These are phyloP conservation scores for Aldrovandia affinis DNA, from an alignment of 2,797 vertebrate genomes.

Conservation along the genomic window DNA sequence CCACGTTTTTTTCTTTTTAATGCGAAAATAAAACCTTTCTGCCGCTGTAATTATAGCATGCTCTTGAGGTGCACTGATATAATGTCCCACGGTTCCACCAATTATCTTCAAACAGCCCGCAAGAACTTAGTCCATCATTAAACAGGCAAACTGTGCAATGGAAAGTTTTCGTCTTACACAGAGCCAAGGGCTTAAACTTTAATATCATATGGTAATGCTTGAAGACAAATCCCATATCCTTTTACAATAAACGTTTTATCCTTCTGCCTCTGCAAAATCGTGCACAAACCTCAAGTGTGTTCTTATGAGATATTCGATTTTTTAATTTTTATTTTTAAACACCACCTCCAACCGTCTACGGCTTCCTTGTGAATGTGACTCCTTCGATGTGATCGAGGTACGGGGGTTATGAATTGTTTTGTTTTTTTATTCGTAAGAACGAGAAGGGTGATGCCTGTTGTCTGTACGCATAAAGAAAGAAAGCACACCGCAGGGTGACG, in stretches of 20 bases:
- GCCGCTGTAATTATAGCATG: conserved; percentile 68
- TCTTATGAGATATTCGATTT: conserved; percentile 6
- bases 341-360: neutral
- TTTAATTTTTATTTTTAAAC: no score
- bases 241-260: conserved; percentile 44
- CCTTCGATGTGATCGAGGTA: neutral
- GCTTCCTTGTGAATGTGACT: neutral
- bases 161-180: conserved; percentile 52
- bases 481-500: neutral
- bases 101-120: conserved; percentile 72
- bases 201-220: conserved; percentile 58
- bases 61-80: conserved; percentile 62
- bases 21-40: conserved; percentile 43
- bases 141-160: conserved; percentile 48
- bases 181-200: conserved; percentile 64
- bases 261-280: conserved; percentile 29
- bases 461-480: neutral
- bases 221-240: conserved; percentile 43
- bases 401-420: neutral
- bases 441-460: neutral
- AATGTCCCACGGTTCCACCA: conserved; percentile 56
- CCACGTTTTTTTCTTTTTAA: conserved; percentile 55
- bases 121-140: conserved; percentile 66
- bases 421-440: no score
- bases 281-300: conserved; percentile 20